Percentiles rank a stretch among this genome's conserved stretches.
These are phyloP conservation scores for Ceratina japonica DNA, from an alignment of 1,140 invertebrate species.

Conservation along the genomic window DNA sequence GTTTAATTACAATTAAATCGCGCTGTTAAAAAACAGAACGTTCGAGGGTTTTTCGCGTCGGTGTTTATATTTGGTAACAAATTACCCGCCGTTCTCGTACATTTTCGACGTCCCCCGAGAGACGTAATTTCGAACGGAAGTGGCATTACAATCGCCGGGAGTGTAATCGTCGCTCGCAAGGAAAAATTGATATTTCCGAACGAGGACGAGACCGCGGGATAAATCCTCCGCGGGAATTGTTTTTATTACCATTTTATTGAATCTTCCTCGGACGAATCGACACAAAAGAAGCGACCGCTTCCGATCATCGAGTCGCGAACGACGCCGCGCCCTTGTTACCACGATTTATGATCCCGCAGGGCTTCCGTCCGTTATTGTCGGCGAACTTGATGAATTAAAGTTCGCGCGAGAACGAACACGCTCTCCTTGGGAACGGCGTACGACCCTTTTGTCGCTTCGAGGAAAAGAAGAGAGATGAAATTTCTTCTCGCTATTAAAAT, in stretches of 20 bases:
- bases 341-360: neutral
- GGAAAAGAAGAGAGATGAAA: no score
- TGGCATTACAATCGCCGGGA: neutral
- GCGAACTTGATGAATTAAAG: neutral
- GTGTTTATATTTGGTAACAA: no score
- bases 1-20: no score
- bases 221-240: conserved; percentile 3
- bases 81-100: no score
- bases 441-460: no score
- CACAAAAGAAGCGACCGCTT: conserved; percentile 23
- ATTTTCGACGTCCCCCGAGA: no score
- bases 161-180: neutral
- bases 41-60: no score
- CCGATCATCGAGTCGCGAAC: conserved; percentile 21
- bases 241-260: conserved; percentile 50
- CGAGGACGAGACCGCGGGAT: no score
- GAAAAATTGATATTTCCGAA: neutral
- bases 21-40: no score
- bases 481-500: no score
- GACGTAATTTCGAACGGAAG: neutral
- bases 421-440: neutral
- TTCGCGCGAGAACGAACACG: neutral
- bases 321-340: neutral
- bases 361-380: neutral
- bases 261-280: conserved; percentile 10